Evolutionary conservation across 2,888 invertebrate genomes (phyloP), one percentile per base, ranked within the genome.

Genomic region (Epinotia bilunana): DNA sequence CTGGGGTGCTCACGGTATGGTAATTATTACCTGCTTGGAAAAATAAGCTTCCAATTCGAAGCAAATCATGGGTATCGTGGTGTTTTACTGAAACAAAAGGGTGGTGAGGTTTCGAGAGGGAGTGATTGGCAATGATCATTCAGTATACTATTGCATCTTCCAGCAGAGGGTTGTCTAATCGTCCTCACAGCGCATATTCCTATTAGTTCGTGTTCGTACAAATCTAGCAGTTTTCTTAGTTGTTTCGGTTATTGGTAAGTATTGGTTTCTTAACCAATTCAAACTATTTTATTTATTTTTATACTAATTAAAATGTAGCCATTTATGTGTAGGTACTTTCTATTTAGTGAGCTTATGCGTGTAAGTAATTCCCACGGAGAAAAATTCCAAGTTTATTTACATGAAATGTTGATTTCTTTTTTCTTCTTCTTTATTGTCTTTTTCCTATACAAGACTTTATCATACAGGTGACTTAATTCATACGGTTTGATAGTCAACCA

Each of bases 21-120:
- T 43, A 18, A 20, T 62, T 43, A 39, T 43, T 62, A 62, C 62
- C 62, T 62, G 62, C 39, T 62, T 18, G 18, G 33, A 62, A 60
- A 33, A 60, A 18, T 9, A 55, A 6, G n/a, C 16, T 23, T 28
- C 16, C 6, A 65, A 53, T 18, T 9, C 16, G 9, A 49, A 16
- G 9, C n/a, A 7, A 49, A 46, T 53, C 33, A 18, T 53, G 23
- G 53, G n/a, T 55, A 65, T 23, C 23, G 65, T 65, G 65, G 65
- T 65, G 28, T 33, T 65, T 53, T 65, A 0, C 23, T 28, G 28
- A 65, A 55, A 65, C 65, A 65, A 65, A 53, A 65, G 65, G n/a
- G 33, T 28, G 3, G 53, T 6, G 11, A 33, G 65, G 49, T 65
- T 65, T 28, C 28, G 12, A 33, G 18, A n/a, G 64, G 64, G n/a